Base-by-base conservation (phyloP, 30 jellyfish, hydroid and myxozoan genomes). In the Cassiopea xamachana region DNA sequence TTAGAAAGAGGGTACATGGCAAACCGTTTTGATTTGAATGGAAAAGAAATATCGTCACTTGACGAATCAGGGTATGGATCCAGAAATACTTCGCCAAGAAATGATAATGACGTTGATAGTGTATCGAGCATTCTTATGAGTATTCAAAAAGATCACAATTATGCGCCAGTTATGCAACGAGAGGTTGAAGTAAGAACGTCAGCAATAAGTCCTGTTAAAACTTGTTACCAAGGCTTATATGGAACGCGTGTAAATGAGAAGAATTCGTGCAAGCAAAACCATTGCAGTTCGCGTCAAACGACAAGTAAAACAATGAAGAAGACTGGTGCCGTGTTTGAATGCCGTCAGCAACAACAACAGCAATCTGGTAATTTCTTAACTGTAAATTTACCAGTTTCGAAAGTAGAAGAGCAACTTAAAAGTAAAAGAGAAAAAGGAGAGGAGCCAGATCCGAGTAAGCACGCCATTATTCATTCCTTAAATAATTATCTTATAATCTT, bases 151-250 rank as follows among this genome's bases (percentile, higher is more conserved):
- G 94, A 87, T 48, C 94, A 87, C 48, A 85, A 77, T 77, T 87
- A 87, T 64, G 94, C 94, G 2, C 94, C 94, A 7, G 49, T 84
- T 16, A 62, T 87, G 86, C 94, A 87, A 68, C 79, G 87, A 12
- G 94, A 87, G 48, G 69, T 87, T n/a, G 94, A 87, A 17, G 69
- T 87, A 1, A 77, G 84, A 14, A 76, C 94, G 18, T 48, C 87
- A 17, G 87, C 81, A 15, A 43, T 47, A 14, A 86, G 87, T 62
- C 93, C 87, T 3, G 87, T 39, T n/a, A 86, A 75, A 60, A 77
- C 43, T 18, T 46, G 47, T 14, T 48, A 80, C 76, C 89, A 80
- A 48, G 49, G 47, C 46, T 44, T 9, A 39, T 62, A 27, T 39
- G 60, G 60, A 45, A 51, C 0, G 19, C 62, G 39, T 3, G 18